Evolutionary conservation across 2,888 invertebrate species (phyloP), one percentile per base, ranked within the genome.

Genomic region (Meteorus cinctellus): DNA sequence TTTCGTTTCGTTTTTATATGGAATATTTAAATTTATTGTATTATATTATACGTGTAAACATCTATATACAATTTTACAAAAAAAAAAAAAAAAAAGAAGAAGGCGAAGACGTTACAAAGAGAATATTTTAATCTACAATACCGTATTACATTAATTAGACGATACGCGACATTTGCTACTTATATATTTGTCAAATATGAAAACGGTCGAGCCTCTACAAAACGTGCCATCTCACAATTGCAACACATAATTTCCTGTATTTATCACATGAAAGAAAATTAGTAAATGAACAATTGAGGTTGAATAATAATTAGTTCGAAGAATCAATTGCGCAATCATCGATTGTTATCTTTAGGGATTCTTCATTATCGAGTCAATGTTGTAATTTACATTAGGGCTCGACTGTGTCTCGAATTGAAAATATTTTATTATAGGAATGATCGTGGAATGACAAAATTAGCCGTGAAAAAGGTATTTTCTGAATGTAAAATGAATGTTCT

Each of bases 31-130:
- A 86, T 87, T 87, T 87, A 88, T 86, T 86, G 86, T 88, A 88
- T 86, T 86, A 85, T 88, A 87, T 86, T 87, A 85, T 86, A 87
- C 86, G 83, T 87, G 84, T 87, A 87, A 85, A 87, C 87, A 85
- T 85, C 84, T 87, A 85, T 86, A 87, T 86, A 86, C 86, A 87
- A 85, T 86, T 86, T 88, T 88, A 87, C 86, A 88, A 84, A 76
- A 82, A 83, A 76, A 78, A 79, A 78, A 78, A 77, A 70, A 79
- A 77, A 76, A 78, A 80, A 82, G 82, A 67, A 59, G 74, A 27
- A 24, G 24, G 24, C 24, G 60, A 83, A 77, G 82, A 82, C 74
- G 78, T 78, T 80, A 79, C 77, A 76, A 77, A 81, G 77, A 78
- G 59, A 76, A 86, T 86, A 87, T 86, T 86, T 85, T 86, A 86